Base-by-base conservation (phyloP, 2,888 invertebrate species). In the Parnassius mnemosyne region DNA sequence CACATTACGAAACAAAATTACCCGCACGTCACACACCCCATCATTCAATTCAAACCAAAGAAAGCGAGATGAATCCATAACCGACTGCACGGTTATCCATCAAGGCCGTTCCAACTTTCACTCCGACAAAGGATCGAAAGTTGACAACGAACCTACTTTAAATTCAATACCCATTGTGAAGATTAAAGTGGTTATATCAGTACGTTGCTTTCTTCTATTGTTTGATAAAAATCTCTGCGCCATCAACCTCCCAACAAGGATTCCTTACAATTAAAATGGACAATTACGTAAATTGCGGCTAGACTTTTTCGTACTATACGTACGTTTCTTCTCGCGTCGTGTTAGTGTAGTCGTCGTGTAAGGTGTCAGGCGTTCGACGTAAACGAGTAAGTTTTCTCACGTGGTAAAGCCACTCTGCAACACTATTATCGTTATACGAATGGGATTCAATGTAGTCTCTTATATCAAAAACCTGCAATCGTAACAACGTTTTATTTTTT, bases 81-180 rank as follows among this genome's bases (percentile, higher is more conserved):
- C 69, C 68, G 47, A 20, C 12, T 50, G 68, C 69, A 70, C 70
- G 69, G 72, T 67, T 73, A 78, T 82, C 80, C 74, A 77, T 82
- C 80, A 81, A 75, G 77, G 74, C 64, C 61, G 20, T 66, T 75
- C 72, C 53, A 10, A 80, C 87, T 87, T 88, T 85, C 85, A 77
- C 85, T 66, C 53, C 64, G 70, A 84, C 85, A 85, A 89, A 89
- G 86, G 87, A 88, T 78, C 73, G 72, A 60, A 34, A 58, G 69
- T 86, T 87, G 83, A 82, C 68, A 69, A 67, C 47, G 13, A 46
- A 47, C 67, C 65, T 69, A 78, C 76, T 83, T 81, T 73, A 77
- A 80, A 80, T 81, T 84, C 75, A 81, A 80, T 83, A 72, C 71
- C 71, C 67, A 69, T 69, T 72, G 67, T 66, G 53, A 49, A 60